These are phyloP conservation scores for Drosophila varians DNA, from an alignment of 1,140 invertebrate species.

Conservation along the genomic window DNA sequence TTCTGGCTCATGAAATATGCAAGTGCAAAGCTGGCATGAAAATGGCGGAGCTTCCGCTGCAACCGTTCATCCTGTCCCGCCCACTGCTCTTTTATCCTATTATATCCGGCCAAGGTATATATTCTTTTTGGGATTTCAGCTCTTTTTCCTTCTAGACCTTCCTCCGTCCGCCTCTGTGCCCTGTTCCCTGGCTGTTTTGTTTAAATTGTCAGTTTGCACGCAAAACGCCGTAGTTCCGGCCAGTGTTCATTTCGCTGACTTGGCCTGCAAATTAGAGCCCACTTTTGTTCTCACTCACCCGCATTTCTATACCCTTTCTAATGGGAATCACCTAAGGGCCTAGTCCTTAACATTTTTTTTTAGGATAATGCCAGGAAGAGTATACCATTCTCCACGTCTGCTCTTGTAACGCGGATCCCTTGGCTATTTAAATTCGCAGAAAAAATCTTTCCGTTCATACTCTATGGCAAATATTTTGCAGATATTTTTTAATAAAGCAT, in stretches of 20 bases:
- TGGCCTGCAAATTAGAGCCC: conserved; percentile 63
- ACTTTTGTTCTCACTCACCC: conserved; percentile 49
- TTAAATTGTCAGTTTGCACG: conserved; percentile 64
- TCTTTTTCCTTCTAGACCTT: conserved; percentile 4
- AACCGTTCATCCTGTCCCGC: conserved; percentile 22
- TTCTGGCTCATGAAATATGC: conserved; percentile 72
- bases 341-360: neutral
- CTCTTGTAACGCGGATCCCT: neutral
- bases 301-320: neutral
- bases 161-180: neutral
- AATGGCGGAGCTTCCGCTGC: conserved; percentile 68
- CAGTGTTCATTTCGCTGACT: conserved; percentile 73
- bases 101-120: conserved; percentile 47
- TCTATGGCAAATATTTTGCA: conserved; percentile 43
- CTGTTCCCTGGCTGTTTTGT: conserved; percentile 34
- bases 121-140: conserved; percentile 1
- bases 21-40: conserved; percentile 70
- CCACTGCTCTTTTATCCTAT: conserved; percentile 56
- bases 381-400: neutral
- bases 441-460: conserved; percentile 29
- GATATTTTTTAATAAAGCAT: conserved; percentile 11
- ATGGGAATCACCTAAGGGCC: neutral
- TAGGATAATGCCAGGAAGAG: neutral
- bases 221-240: conserved; percentile 74
- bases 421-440: conserved; percentile 18